These are phyloP conservation scores for Montipora sp. DNA, from an alignment of 64 coral and sea anemone species.

Conservation along the genomic window DNA sequence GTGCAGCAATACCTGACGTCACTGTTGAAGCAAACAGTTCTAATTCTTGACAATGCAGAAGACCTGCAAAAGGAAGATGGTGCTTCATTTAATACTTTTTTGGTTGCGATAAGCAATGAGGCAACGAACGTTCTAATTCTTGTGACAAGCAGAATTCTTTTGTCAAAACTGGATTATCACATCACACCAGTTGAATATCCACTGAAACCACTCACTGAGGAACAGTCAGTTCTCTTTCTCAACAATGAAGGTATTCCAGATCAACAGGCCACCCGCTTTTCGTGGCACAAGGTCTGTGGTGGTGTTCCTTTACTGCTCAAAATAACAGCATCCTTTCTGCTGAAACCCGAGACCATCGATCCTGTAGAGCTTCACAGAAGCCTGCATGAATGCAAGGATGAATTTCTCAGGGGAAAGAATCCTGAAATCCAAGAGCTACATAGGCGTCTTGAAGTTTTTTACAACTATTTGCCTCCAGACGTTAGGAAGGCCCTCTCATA, in stretches of 20 bases:
- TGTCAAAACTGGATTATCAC: neutral
- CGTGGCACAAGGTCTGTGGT: slow-evolving; percentile 9
- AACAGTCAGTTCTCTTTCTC: slow-evolving; percentile 22
- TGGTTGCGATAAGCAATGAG: slow-evolving; percentile 18
- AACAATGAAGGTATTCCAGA: neutral
- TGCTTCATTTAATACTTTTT: neutral
- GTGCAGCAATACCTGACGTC: slow-evolving; percentile 7
- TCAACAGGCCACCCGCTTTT: neutral
- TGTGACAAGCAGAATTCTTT: slow-evolving; percentile 26
- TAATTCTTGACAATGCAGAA: slow-evolving; percentile 69
- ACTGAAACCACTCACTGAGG: neutral
- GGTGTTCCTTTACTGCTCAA: slow-evolving; percentile 52
- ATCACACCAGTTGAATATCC: neutral
- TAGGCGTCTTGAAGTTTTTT: neutral
- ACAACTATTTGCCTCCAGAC: slow-evolving; percentile 6
- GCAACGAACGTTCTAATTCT: slow-evolving; percentile 30
- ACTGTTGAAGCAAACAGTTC: neutral
- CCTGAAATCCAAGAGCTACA: neutral
- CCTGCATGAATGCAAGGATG: slow-evolving; percentile 3
- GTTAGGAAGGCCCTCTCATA: neutral
- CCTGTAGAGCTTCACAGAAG: slow-evolving; percentile 7
- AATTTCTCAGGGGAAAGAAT: neutral
- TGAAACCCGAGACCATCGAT: neutral
- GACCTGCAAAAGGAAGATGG: slow-evolving; percentile 56
- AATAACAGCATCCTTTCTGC: slow-evolving; percentile 22